Evolutionary conservation across 2,888 invertebrate genomes (phyloP), one percentile per base, ranked within the genome.

Genomic region (Ophion ellenae): DNA sequence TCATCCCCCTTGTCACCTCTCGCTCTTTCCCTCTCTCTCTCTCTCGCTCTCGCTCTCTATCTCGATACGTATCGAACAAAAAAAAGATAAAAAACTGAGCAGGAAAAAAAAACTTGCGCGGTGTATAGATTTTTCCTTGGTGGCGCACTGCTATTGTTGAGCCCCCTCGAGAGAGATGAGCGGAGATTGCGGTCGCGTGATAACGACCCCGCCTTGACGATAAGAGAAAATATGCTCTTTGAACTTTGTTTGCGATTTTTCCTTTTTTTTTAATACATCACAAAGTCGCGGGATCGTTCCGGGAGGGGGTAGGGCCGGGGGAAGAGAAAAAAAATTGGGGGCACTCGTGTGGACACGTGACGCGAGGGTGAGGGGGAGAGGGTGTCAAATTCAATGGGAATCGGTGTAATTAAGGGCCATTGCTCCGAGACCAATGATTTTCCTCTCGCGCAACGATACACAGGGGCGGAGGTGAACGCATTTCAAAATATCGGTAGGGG

Each of bases 331-430:
- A 91, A 89, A 91, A 89, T 91, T 90, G 85, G 90, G 17, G 90
- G 90, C 90, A 89, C 90, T 88, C 73, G 73, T 87, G 89, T 88
- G 91, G 91, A 92, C 92, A 93, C 92, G 92, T 90, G 91, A 84
- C 87, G 78, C 64, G 61, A 24, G 79, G 73, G 59, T 59, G 64
- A 87, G 81, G 89, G 90, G 89, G 89, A 32, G 32, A 32, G 40
- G 53, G 53, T 89, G 88, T 90, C 87, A 89, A 91, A 93, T 93
- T 94, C 91, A 93, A 94, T 93, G 89, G 92, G 93, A 94, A 79
- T 94, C 91, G 93, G 91, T 93, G 94, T 94, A 94, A 94, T 94
- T 94, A 94, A 94, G 93, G 93, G 94, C 93, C 92, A 93, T 94
- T 94, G 93, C 93, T 93, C 91, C 93, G 83, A 59, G 17, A 78